phyloP scores from a whole-genome alignment of 1,140 invertebrate genomes.

The Leptoteleia sp. region DNA sequence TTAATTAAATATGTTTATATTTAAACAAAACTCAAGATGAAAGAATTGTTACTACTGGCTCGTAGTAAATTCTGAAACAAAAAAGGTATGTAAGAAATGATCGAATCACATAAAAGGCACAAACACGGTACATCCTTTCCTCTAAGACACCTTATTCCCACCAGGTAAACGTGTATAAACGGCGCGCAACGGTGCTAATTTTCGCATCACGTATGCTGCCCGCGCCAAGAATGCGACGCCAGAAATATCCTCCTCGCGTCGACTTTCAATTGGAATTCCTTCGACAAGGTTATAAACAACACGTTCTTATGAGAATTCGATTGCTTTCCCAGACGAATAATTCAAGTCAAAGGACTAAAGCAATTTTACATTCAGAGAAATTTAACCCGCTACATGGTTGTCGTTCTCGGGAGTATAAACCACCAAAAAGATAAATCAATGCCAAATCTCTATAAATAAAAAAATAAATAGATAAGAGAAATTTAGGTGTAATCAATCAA shows the following conservation, averaged over 20 bases:
- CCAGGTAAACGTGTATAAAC: conserved; percentile 30
- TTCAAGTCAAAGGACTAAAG: conserved; percentile 18
- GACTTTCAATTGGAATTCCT: conserved; percentile 61
- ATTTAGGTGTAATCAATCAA: no score
- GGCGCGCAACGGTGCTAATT: conserved; percentile 38
- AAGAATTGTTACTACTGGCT: no score
- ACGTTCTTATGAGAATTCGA: conserved; percentile 47
- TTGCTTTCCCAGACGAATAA: conserved; percentile 47
- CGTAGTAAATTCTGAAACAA: no score
- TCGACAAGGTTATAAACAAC: conserved; percentile 29
- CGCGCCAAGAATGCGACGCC: conserved; percentile 38
- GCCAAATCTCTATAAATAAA: no score
- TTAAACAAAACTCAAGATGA: no score
- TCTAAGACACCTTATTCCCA: neutral
- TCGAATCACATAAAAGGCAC: no score
- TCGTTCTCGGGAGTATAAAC: conserved; percentile 2
- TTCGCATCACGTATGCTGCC: conserved; percentile 44
- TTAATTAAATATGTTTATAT: no score
- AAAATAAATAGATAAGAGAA: no score
- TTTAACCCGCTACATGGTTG: neutral
- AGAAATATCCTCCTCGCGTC: conserved; percentile 19
- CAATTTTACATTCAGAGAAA: conserved; percentile 21
- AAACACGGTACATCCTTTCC: conserved; percentile 2
- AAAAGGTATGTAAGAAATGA: no score
- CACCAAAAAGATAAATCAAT: no score